Conservation (phyloP, 23 tunicate species). For the Oikopleura dioica region DNA sequence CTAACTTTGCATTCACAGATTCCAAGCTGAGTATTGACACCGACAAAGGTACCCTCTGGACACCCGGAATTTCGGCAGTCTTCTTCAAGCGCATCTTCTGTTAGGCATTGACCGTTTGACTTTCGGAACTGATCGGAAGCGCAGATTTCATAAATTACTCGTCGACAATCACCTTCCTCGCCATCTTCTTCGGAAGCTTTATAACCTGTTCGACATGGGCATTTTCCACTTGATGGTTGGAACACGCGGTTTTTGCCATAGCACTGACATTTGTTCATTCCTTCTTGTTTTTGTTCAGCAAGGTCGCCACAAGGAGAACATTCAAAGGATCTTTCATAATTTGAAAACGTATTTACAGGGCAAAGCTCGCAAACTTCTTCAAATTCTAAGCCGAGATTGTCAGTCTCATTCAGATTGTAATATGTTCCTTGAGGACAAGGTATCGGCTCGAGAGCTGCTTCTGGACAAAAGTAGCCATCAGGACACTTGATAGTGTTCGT, state of each 20-base stretch:
- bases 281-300: not conserved
- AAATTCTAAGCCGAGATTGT: not conserved
- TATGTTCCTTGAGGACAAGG: slow-evolving; percentile 41
- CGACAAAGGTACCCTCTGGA: not conserved
- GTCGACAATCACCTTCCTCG: not conserved
- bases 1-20: not conserved
- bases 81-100: not conserved
- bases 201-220: slow-evolving; percentile 51
- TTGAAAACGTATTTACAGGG: not conserved
- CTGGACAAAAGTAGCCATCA: slow-evolving; percentile 62
- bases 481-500: slow-evolving; percentile 26
- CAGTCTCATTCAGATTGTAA: slow-evolving; percentile 30
- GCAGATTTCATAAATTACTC: not conserved
- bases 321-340: not conserved
- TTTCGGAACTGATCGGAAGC: not conserved
- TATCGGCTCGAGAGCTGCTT: not conserved
- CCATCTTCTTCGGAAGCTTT: not conserved
- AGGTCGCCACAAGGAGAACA: not conserved
- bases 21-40: not conserved
- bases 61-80: not conserved
- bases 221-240: slow-evolving; percentile 61
- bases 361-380: not conserved
- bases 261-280: not conserved
- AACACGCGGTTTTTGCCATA: slow-evolving; percentile 56
- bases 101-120: not conserved